Evolutionary conservation across 2,113 vertebrate species (phyloP).

Genomic region (Hemiscyllium ocellatum): DNA sequence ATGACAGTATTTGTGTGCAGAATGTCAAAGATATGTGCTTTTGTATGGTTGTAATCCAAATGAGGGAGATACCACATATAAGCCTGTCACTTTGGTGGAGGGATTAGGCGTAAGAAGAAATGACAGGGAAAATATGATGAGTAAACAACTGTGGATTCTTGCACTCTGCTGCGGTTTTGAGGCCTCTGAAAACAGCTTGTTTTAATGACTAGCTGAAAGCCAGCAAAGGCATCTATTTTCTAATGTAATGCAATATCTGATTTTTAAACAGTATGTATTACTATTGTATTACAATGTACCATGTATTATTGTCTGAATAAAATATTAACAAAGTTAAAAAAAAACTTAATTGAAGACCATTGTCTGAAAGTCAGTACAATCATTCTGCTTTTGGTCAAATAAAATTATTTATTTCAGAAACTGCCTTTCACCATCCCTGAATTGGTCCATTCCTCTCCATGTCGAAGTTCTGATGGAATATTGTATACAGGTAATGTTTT

Average conservation of each 20-base stretch:
- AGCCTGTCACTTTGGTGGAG: neutral
- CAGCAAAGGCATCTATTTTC: neutral
- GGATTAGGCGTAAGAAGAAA: neutral
- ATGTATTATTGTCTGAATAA: neutral
- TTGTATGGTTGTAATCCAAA: neutral
- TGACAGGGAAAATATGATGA: neutral
- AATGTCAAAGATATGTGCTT: neutral
- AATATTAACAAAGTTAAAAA: neutral
- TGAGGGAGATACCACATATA: neutral
- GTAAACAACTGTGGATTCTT: neutral
- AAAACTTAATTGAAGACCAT: neutral
- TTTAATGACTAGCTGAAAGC: neutral
- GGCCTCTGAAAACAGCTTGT: neutral
- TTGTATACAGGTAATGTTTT: slow-evolving; percentile 77
- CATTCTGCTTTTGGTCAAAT: neutral
- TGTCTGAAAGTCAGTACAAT: neutral
- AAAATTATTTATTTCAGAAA: slow-evolving; percentile 64
- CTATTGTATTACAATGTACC: neutral
- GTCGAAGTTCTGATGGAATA: slow-evolving; percentile 85
- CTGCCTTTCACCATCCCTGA: slow-evolving; percentile 94
- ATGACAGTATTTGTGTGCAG: neutral
- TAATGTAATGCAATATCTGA: neutral
- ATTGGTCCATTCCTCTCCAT: slow-evolving; percentile 89
- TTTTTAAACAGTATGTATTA: neutral
- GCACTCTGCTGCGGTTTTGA: neutral